Conservation (phyloP, 2,888 invertebrate species). For the Apomyelois bistriatella region DNA sequence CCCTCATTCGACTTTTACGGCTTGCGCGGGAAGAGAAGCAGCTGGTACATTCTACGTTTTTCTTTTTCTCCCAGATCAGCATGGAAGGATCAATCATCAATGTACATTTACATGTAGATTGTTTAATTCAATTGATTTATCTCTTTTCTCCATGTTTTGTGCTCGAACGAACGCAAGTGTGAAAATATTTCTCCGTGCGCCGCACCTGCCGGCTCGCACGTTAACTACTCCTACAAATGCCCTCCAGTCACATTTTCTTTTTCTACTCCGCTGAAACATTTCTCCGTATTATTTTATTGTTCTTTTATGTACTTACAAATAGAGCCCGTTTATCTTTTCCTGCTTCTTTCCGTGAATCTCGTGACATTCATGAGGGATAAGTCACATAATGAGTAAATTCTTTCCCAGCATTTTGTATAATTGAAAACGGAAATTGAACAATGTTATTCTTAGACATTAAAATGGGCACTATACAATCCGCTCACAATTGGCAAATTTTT, state of each 20-base stretch:
- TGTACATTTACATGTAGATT: too few species aligned
- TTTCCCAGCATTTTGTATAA: not conserved
- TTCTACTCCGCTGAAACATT: slow-evolving; percentile 41
- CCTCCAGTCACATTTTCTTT: slow-evolving; percentile 55
- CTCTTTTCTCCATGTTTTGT: not conserved
- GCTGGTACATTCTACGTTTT: too few species aligned
- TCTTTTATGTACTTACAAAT: slow-evolving; percentile 31
- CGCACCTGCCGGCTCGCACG: slow-evolving; percentile 59
- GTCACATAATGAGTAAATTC: slow-evolving; percentile 14
- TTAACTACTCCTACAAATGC: slow-evolving; percentile 49
- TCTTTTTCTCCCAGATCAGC: too few species aligned
- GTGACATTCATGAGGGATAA: slow-evolving; percentile 16
- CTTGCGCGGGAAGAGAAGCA: too few species aligned
- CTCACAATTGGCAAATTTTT: slow-evolving; percentile 42
- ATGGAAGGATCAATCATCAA: too few species aligned
- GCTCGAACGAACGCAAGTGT: slow-evolving; percentile 25
- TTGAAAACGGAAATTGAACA: not conserved
- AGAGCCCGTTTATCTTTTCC: slow-evolving; percentile 25
- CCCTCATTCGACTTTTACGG: too few species aligned
- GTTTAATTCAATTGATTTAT: not conserved
- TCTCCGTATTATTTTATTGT: slow-evolving; percentile 41
- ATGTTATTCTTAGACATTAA: not conserved
- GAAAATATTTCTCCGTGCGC: slow-evolving; percentile 40
- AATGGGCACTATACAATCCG: slow-evolving; percentile 16
- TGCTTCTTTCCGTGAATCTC: slow-evolving; percentile 18